Conservation (phyloP, 2,797 vertebrate species). For the Telmatherina bonti region DNA sequence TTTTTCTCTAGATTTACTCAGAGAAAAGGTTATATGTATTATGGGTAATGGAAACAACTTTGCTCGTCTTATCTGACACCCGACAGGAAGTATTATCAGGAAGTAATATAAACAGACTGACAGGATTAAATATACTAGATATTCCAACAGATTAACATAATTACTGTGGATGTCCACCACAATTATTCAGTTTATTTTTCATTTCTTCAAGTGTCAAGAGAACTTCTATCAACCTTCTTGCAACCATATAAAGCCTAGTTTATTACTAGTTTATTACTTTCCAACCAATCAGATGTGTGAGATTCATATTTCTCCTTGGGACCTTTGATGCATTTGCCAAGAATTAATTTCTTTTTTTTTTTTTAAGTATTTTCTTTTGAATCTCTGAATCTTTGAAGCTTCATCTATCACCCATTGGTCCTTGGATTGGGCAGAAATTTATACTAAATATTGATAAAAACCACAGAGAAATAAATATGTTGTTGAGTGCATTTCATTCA, state of each 20-base stretch:
- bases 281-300: neutral
- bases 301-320: neutral
- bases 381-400: neutral
- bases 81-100: neutral
- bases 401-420: neutral
- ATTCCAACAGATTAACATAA: neutral
- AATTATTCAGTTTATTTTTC: neutral
- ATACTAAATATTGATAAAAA: neutral
- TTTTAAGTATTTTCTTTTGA: neutral
- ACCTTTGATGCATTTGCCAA: neutral
- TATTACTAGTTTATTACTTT: neutral
- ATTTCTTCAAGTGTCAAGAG: neutral
- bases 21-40: neutral
- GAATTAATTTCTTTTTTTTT: neutral
- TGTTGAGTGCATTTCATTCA: neutral
- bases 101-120: too few species aligned
- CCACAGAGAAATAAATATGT: neutral
- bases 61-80: neutral
- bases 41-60: neutral
- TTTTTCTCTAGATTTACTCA: neutral
- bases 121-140: neutral
- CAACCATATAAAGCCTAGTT: too few species aligned
- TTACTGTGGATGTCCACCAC: neutral
- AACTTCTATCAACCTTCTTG: neutral
- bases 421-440: neutral